Base-by-base conservation (phyloP, 1,140 invertebrate genomes). In the Araneus ventricosus region DNA sequence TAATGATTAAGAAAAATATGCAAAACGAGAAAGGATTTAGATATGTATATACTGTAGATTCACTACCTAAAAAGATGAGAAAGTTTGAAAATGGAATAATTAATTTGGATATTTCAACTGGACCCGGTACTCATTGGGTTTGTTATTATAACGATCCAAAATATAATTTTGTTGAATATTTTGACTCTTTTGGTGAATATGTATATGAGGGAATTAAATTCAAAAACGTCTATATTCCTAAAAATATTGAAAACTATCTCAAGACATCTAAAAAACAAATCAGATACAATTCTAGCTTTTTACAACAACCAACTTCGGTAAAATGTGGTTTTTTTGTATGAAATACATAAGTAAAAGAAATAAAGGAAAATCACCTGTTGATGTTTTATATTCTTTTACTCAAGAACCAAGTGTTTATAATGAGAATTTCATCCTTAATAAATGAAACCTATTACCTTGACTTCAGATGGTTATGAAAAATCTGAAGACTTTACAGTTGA, bases 111-210 rank as follows among this genome's bases (percentile, higher is more conserved):
- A 79, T 79, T 52, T n/a, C 30, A 10, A 88, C 84, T 59, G 84
- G 84, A 17, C 17, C 17, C 39, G 85, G 67, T 17, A 93, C 85
- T n/a, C 67, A 93, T 27, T 93, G 41, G 67, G 22, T 88, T 30
- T 93, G 63, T 39, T 93, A 88, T 41, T 93, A 88, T 34, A 93
- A 93, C 2, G 84, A 93, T 87, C 30, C 85, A 34, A 59, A 80
- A 70, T 45, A 80, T 79, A 14, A 79, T 37, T 80, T 34, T 34
- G 70, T 79, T 24, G 41, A 80, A 57, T 80, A 52, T 57, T 79
- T 80, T 59, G 0, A 75, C 39, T 27, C 88, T 34, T 90, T 90
- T 59, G 70, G 88, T 17, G 17, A 80, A 59, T 30, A 80, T 27
- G 5, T 5, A 37, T 20, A 20, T 7, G 14, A 3, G n/a, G 20